A percentile compares a stretch with the other conserved stretches of the same genome.
These are phyloP conservation scores for Poecilia velifera DNA, from an alignment of 2,797 vertebrate species.

Conservation along the genomic window DNA sequence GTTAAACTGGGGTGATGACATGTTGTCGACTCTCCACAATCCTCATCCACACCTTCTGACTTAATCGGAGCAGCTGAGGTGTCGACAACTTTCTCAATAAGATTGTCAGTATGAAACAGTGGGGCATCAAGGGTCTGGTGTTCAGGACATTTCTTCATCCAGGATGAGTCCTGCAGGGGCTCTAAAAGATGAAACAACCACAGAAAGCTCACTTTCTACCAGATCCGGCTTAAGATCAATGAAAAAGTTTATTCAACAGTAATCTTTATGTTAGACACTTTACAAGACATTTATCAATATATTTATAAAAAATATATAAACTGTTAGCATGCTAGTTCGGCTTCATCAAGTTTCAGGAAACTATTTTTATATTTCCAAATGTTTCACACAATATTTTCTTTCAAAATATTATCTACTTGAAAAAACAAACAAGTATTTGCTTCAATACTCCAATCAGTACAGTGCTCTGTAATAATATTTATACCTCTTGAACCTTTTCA, in stretches of 20 bases:
- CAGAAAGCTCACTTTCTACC: not conserved
- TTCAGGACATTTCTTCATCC: constrained; percentile 14
- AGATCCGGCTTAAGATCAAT: not conserved
- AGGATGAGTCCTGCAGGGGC: constrained; percentile 12
- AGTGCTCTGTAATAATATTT: not conserved
- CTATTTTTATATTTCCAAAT: too few relatives aligned
- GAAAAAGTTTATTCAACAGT: not conserved
- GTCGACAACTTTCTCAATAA: not conserved
- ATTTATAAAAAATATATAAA: not conserved
- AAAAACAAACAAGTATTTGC: too few relatives aligned
- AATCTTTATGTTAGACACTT: not conserved
- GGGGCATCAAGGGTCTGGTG: constrained; percentile 5
- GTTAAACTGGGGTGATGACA: not conserved
- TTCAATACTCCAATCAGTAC: too few relatives aligned
- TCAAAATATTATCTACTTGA: not conserved
- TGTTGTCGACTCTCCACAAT: not conserved
- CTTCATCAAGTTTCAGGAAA: not conserved
- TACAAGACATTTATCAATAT: not conserved
- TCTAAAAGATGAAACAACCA: constrained; percentile 10
- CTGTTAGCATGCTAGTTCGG: not conserved
- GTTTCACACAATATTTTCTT: too few relatives aligned
- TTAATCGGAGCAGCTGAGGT: constrained; percentile 14
- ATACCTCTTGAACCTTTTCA: not conserved
- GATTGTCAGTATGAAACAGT: not conserved
- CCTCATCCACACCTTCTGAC: constrained; percentile 12